A percentile compares a stretch with the other conserved stretches of the same genome.
Conservation (phyloP, 2,797 vertebrate species). For the Cryptoprocta ferox region DNA sequence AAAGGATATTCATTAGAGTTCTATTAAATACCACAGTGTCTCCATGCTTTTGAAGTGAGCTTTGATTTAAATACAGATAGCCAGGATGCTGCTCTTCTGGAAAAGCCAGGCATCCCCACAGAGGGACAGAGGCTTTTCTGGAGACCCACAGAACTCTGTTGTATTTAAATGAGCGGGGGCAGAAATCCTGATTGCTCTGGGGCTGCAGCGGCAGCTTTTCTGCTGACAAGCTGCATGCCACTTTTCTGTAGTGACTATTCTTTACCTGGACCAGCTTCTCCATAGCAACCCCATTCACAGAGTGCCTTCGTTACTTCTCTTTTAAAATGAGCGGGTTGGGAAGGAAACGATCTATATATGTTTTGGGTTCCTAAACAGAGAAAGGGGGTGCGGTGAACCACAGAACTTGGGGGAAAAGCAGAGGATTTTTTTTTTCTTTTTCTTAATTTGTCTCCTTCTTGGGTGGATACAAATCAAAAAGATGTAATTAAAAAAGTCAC, state of each 20-base stretch:
- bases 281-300: conserved; percentile 85
- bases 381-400: not conserved
- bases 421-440: not conserved
- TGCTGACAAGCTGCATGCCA: conserved; percentile 75
- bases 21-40: not conserved
- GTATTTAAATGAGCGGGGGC: not conserved
- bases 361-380: conserved; percentile 39
- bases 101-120: not conserved
- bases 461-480: not conserved
- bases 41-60: not conserved
- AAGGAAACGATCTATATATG: conserved; percentile 54
- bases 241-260: conserved; percentile 82
- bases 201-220: conserved; percentile 63
- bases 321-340: conserved; percentile 71
- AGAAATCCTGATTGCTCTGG: not conserved
- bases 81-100: not conserved
- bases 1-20: not conserved
- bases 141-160: not conserved
- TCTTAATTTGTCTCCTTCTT: conserved; percentile 44
- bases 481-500: conserved; percentile 71
- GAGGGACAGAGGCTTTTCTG: not conserved
- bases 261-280: conserved; percentile 82
- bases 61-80: not conserved
- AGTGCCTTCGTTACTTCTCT: conserved; percentile 71
- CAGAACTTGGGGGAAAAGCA: not conserved